A percentile compares a stretch with the other conserved stretches of the same genome.
Conservation (phyloP, 1,140 invertebrate species). For the Nylanderia fulva region DNA sequence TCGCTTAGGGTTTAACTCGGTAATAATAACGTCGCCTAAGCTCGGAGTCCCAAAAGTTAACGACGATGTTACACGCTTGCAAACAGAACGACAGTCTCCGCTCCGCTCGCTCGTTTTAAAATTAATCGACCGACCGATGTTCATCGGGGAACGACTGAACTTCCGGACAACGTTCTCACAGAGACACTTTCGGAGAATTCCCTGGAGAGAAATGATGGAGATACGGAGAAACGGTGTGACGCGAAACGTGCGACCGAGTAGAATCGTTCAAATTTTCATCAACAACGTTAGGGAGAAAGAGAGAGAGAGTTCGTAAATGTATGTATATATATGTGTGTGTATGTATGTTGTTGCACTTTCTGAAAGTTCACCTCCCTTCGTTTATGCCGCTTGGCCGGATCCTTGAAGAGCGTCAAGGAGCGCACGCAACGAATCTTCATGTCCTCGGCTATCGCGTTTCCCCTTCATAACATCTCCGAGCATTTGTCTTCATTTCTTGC, state of each 20-base stretch:
- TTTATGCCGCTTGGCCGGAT: background rate
- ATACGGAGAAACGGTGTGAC: slow-evolving; percentile 42
- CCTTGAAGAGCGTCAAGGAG: slow-evolving; percentile 37
- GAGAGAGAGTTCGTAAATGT: no score
- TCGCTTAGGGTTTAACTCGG: slow-evolving; percentile 54
- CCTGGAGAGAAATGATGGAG: slow-evolving; percentile 47
- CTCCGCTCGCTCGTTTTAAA: slow-evolving; percentile 43
- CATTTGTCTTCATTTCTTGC: slow-evolving; percentile 84
- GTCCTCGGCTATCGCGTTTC: slow-evolving; percentile 79
- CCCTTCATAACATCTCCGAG: slow-evolving; percentile 78
- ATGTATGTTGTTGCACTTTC: slow-evolving; percentile 37
- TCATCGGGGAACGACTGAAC: slow-evolving; percentile 54
- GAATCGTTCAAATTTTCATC: slow-evolving; percentile 74
- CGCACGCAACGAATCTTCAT: slow-evolving; percentile 53
- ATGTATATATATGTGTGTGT: no score
- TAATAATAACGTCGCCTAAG: slow-evolving; percentile 49
- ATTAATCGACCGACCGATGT: slow-evolving; percentile 62
- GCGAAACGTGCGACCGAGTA: slow-evolving; percentile 16
- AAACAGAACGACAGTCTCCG: slow-evolving; percentile 36
- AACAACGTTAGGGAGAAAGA: slow-evolving; percentile 28
- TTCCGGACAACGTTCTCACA: slow-evolving; percentile 38
- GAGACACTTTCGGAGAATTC: slow-evolving; percentile 35
- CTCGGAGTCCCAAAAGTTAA: slow-evolving; percentile 45
- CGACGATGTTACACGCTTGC: slow-evolving; percentile 51
- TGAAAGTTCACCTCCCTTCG: slow-evolving; percentile 37